These are phyloP conservation scores for Brachyalestes nurse DNA, from an alignment of 2,797 vertebrate genomes.

Conservation along the genomic window DNA sequence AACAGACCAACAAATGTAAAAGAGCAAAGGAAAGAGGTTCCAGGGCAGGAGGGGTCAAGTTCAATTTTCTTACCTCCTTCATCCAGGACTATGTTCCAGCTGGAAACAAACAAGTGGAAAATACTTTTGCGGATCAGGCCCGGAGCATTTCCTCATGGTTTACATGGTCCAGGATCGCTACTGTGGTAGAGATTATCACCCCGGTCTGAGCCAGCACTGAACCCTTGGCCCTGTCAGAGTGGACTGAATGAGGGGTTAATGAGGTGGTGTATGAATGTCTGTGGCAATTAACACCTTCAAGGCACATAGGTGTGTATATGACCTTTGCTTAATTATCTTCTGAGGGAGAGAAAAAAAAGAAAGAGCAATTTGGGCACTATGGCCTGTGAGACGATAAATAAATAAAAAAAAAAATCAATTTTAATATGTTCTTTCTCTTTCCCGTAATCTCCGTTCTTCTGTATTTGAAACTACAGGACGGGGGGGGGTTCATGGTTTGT, in stretches of 20 bases:
- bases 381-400: too few species aligned
- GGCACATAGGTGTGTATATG: neutral
- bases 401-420: too few species aligned
- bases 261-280: neutral
- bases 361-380: neutral
- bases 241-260: neutral
- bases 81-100: constrained; percentile 33
- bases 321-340: constrained; percentile 1
- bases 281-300: constrained; percentile 15
- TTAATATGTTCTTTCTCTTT: too few species aligned
- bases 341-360: too few species aligned
- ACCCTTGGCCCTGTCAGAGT: neutral
- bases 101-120: constrained; percentile 41
- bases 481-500: too few species aligned
- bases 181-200: constrained; percentile 26
- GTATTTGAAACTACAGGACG: too few species aligned
- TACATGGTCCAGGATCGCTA: constrained; percentile 40
- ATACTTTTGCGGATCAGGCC: constrained; percentile 37
- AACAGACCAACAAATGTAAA: neutral
- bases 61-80: neutral
- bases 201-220: constrained; percentile 11
- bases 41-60: constrained; percentile 8
- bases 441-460: too few species aligned
- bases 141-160: constrained; percentile 24
- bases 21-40: constrained; percentile 20